Conservation (phyloP, 2,888 invertebrate species). For the Sinodicranocentrus sp. region DNA sequence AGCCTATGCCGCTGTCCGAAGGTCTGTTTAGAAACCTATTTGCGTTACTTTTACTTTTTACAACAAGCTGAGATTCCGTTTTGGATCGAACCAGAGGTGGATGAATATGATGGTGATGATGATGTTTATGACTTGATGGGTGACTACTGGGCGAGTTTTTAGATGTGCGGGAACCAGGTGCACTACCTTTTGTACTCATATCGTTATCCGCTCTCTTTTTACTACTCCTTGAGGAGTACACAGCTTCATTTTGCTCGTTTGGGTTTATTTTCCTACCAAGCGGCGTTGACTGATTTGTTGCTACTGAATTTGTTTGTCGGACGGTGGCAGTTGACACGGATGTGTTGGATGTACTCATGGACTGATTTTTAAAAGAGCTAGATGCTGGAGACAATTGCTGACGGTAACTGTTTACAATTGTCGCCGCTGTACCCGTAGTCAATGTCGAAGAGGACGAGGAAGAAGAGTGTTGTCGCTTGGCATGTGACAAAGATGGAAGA, state of each 20-base stretch:
- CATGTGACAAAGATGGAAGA: conserved; percentile 54
- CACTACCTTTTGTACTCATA: conserved; percentile 33
- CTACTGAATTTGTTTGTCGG: conserved; percentile 51
- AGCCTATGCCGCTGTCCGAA: conserved; percentile 32
- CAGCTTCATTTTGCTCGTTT: background rate
- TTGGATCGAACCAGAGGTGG: conserved; percentile 72
- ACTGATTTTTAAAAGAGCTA: background rate
- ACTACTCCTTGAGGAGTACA: conserved; percentile 33
- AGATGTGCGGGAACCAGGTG: conserved; percentile 21
- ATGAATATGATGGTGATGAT: conserved; percentile 55
- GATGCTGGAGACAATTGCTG: conserved; percentile 59
- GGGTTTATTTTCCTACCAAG: conserved; percentile 21
- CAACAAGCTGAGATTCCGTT: conserved; percentile 74
- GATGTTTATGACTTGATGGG: conserved; percentile 29
- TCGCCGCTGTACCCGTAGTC: conserved; percentile 67
- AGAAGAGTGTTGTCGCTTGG: conserved; percentile 65
- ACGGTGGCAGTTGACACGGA: conserved; percentile 46
- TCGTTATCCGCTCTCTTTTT: conserved; percentile 42
- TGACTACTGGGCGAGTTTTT: conserved; percentile 33
- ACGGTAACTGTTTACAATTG: conserved; percentile 59
- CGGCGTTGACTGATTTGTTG: background rate
- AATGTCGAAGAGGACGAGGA: conserved; percentile 68
- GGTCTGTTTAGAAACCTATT: conserved; percentile 48
- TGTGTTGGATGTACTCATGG: background rate
- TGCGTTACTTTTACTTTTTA: conserved; percentile 71